Evolutionary conservation across 2,113 vertebrate genomes (phyloP).

Genomic region (Felis catus): DNA sequence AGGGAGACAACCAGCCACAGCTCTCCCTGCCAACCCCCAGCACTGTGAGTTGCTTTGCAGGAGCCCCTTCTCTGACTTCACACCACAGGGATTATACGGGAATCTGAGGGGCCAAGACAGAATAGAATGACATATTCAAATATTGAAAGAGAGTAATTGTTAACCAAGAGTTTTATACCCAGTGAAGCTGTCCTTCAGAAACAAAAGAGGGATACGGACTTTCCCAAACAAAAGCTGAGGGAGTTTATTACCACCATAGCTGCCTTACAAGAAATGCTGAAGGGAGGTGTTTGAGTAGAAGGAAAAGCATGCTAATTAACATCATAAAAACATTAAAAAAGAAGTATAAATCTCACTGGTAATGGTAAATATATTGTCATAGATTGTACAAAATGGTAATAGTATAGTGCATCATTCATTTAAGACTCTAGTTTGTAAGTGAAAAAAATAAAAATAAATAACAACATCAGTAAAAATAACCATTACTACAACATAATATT

Average conservation of each 20-base stretch:
- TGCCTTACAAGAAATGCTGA: not conserved
- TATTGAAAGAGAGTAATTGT: not conserved
- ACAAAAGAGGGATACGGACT: not conserved
- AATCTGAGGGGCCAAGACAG: not conserved
- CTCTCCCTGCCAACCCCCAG: accelerated
- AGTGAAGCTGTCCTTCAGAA: not conserved
- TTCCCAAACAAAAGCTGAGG: not conserved
- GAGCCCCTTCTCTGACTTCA: not conserved
- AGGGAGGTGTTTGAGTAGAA: not conserved
- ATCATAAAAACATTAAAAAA: not conserved
- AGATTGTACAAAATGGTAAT: not conserved
- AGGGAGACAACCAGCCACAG: not conserved
- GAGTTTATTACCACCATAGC: not conserved
- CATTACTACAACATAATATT: no score
- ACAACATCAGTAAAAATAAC: not conserved
- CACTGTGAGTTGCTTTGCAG: not conserved
- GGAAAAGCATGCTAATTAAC: not conserved
- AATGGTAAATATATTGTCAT: not conserved
- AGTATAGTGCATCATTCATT: not conserved
- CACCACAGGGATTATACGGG: not conserved
- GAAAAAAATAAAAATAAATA: not conserved
- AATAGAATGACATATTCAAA: not conserved
- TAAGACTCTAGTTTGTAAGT: not conserved
- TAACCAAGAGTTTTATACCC: not conserved
- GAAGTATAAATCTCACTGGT: not conserved